Base-by-base conservation (phyloP, 2,113 vertebrate genomes). In the Gambusia affinis region DNA sequence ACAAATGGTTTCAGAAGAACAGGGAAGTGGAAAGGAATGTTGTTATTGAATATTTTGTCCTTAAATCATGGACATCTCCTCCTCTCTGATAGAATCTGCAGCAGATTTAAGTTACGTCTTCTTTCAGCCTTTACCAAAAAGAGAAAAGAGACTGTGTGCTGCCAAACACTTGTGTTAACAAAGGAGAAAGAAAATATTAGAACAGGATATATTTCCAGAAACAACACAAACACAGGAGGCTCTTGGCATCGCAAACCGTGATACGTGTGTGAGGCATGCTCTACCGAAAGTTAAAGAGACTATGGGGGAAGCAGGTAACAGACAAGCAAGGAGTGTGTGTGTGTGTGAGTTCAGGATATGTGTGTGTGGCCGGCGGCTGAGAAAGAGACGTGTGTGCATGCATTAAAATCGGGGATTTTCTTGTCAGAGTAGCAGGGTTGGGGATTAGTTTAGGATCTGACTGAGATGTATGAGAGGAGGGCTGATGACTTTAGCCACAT, bases 381-480 rank as follows among this genome's bases (percentile, higher is more conserved):
- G 76, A 68, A 81, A 72, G 84, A 72, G 78, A 76, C 79, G 89
- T 91, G 91, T 93, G 93, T 87, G 88, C 87, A 82, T 93, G 93
- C 93, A 94, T 94, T 93, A 92, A 93, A 92, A 91, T 92, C 83
- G 85, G 90, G 93, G 93, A 94, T 94, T 95, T 95, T 93, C 91
- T 92, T 93, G 92, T 95, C 92, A 93, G 89, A 90, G 88, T 91
- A 91, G 89, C 91, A 86, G 89, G 88, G 89, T 85, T 85, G 88
- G 88, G 93, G 94, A 95, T 95, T 95, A 95, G 89, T 92, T 93
- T 93, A 94, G 89, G 77, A 91, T 92, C 91, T 88, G 92, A 91
- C 91, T 88, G 92, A 91, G 90, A 92, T 86, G 87, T 85, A 89
- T 87, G 89, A 91, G 91, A 88, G 87, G 82, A 86, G 81, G 88